Conservation (phyloP, 2,888 invertebrate genomes). For the Morpho deidamia region DNA sequence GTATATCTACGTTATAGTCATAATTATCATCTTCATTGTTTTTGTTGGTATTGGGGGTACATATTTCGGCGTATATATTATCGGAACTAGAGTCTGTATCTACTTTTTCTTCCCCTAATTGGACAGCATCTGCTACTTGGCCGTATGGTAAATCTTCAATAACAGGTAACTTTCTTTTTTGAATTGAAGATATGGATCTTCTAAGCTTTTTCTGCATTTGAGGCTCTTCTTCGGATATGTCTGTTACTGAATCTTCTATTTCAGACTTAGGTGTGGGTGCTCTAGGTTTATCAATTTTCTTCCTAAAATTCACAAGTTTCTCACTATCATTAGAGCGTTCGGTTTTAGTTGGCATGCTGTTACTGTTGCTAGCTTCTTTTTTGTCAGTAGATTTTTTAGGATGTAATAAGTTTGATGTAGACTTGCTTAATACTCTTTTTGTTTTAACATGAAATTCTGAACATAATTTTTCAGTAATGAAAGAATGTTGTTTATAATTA, state of each 20-base stretch:
- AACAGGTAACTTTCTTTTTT: slow-evolving; percentile 72
- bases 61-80: slow-evolving; percentile 85
- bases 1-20: slow-evolving; percentile 60
- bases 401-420: slow-evolving; percentile 80
- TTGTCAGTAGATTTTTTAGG: slow-evolving; percentile 76
- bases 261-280: slow-evolving; percentile 70
- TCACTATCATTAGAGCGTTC: slow-evolving; percentile 55
- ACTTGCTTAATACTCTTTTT: slow-evolving; percentile 80
- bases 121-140: slow-evolving; percentile 82
- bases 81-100: slow-evolving; percentile 72
- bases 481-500: slow-evolving; percentile 79
- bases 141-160: slow-evolving; percentile 84
- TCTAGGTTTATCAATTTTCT: slow-evolving; percentile 69
- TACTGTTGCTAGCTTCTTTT: slow-evolving; percentile 68
- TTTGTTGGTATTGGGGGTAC: slow-evolving; percentile 61
- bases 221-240: slow-evolving; percentile 65
- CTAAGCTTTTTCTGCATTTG: slow-evolving; percentile 69
- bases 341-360: slow-evolving; percentile 73
- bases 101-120: slow-evolving; percentile 59
- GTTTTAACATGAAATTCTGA: slow-evolving; percentile 86
- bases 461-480: slow-evolving; percentile 83
- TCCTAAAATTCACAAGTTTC: slow-evolving; percentile 64
- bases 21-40: slow-evolving; percentile 60
- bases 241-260: slow-evolving; percentile 54
- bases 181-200: slow-evolving; percentile 74